Evolutionary conservation across 2,113 vertebrate genomes (phyloP).

Genomic region (Burhinus bistriatus): DNA sequence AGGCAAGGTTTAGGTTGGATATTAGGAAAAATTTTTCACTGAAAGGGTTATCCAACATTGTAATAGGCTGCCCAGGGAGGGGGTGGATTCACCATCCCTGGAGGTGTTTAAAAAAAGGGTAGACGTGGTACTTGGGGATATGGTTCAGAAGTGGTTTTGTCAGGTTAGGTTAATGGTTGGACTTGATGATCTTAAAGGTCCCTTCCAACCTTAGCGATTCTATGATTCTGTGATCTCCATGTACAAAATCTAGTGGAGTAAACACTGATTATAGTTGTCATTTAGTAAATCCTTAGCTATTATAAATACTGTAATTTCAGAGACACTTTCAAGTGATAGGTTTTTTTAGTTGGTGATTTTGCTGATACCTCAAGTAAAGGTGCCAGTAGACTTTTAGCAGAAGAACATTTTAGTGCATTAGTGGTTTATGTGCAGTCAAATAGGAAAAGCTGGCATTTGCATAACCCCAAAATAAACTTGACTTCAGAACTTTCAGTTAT

Average conservation of each 20-base stretch:
- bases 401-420: neutral
- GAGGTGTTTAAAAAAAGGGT: no score
- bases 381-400: neutral
- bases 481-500: neutral
- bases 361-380: neutral
- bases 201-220: no score
- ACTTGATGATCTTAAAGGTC: no score
- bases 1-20: no score
- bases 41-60: no score
- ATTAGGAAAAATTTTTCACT: no score
- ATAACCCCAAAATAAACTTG: neutral
- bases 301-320: neutral
- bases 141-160: no score
- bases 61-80: no score
- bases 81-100: no score
- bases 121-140: no score
- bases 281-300: neutral
- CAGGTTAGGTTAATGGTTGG: no score
- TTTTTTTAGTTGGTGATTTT: neutral
- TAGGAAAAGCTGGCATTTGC: neutral
- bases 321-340: neutral
- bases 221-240: neutral
- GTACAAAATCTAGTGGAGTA: neutral
- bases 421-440: neutral
- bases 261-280: neutral